phyloP scores from a whole-genome alignment of 2,888 invertebrate species.

The Xanthia icteritia region DNA sequence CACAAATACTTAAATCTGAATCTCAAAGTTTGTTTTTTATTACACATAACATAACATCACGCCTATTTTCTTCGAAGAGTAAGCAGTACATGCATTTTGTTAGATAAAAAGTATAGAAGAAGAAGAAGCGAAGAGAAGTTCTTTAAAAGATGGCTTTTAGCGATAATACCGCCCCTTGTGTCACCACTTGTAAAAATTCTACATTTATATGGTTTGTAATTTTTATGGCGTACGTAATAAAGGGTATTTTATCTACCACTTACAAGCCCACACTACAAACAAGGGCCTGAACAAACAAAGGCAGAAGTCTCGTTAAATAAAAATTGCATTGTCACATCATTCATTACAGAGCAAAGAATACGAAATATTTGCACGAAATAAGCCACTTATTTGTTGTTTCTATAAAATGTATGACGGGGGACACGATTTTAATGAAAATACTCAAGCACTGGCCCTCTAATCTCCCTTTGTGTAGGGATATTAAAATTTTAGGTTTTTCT shows the following conservation, averaged over 20 bases:
- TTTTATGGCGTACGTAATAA: background rate
- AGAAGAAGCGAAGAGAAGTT: no score
- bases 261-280: background rate
- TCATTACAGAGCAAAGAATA: conserved; percentile 75
- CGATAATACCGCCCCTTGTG: background rate
- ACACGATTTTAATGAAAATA: conserved; percentile 75
- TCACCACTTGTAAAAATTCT: background rate
- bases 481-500: conserved; percentile 59
- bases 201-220: background rate
- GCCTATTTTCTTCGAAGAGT: background rate
- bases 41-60: background rate
- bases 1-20: no score
- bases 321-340: conserved; percentile 63
- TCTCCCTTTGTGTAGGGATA: conserved; percentile 70
- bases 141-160: background rate
- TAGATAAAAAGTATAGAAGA: background rate
- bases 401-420: conserved; percentile 77
- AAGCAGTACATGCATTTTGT: background rate
- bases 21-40: background rate
- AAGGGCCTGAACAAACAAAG: conserved; percentile 24
- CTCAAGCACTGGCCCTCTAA: conserved; percentile 68
- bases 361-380: conserved; percentile 72
- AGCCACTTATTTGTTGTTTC: conserved; percentile 81
- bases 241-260: background rate
- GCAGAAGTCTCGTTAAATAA: conserved; percentile 51